These are phyloP conservation scores for Cerastis rubricosa DNA, from an alignment of 2,888 invertebrate species.

Conservation along the genomic window DNA sequence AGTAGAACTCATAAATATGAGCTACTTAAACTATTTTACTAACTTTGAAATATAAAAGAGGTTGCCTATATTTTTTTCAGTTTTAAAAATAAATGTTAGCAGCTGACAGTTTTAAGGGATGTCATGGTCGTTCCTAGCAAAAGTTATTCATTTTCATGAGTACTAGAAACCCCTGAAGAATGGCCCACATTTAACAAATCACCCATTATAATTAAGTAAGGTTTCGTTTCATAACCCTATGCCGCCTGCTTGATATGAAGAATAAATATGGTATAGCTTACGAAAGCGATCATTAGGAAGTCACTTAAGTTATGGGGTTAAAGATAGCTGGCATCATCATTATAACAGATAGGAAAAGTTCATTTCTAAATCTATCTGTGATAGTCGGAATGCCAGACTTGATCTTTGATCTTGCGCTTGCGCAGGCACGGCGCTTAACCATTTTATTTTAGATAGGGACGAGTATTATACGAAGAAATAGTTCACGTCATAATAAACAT, in stretches of 20 bases:
- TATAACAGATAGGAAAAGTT: constrained; percentile 31
- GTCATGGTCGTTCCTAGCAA: background rate
- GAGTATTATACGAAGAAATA: background rate
- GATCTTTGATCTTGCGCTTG: constrained; percentile 26
- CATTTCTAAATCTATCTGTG: constrained; percentile 10
- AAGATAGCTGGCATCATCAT: constrained; percentile 39
- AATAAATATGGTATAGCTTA: background rate
- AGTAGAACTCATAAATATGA: background rate
- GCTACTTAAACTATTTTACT: background rate
- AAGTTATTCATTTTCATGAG: background rate
- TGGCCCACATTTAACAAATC: background rate
- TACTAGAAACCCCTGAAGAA: background rate
- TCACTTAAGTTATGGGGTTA: constrained; percentile 28
- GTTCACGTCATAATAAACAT: background rate
- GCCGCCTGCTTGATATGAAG: background rate
- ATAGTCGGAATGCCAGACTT: constrained; percentile 13
- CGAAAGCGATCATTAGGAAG: constrained; percentile 41
- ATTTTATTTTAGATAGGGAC: background rate
- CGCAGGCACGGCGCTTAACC: rapidly evolving
- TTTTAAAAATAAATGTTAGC: background rate
- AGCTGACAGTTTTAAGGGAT: background rate
- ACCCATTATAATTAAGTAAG: background rate
- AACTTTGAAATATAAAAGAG: background rate
- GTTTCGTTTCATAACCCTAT: constrained; percentile 16
- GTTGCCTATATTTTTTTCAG: no score